phyloP scores from a whole-genome alignment of 2,888 invertebrate species.

The Orchestes rusci region DNA sequence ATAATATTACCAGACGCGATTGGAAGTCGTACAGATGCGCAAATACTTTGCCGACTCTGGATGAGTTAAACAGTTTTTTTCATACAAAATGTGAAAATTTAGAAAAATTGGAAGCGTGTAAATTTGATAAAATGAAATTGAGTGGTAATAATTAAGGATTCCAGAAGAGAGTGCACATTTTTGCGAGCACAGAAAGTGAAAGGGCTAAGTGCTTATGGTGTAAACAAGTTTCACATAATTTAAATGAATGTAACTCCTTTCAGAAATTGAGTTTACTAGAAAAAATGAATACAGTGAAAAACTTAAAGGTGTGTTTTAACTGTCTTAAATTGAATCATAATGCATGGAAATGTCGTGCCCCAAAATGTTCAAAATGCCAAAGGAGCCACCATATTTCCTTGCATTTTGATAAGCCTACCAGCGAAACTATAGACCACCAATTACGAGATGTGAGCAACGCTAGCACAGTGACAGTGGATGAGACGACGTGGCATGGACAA shows the following conservation, averaged over 20 bases:
- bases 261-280: neutral
- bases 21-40: neutral
- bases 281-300: neutral
- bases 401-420: too few species aligned
- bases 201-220: neutral
- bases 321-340: too few species aligned
- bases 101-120: neutral
- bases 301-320: too few species aligned
- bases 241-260: neutral
- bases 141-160: neutral
- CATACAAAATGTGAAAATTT: neutral
- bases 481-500: too few species aligned
- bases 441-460: too few species aligned
- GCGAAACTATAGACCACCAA: too few species aligned
- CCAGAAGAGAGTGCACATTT: neutral
- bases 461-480: too few species aligned
- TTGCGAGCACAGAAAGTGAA: neutral
- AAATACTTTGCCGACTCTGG: neutral
- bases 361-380: too few species aligned
- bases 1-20: conserved; percentile 1
- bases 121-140: neutral
- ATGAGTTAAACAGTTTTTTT: neutral
- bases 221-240: neutral
- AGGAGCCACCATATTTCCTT: too few species aligned
- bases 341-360: too few species aligned